Evolutionary conservation across 2,888 invertebrate genomes (phyloP), one percentile per base, ranked within the genome.

Genomic region (Muschampia plurimacula): DNA sequence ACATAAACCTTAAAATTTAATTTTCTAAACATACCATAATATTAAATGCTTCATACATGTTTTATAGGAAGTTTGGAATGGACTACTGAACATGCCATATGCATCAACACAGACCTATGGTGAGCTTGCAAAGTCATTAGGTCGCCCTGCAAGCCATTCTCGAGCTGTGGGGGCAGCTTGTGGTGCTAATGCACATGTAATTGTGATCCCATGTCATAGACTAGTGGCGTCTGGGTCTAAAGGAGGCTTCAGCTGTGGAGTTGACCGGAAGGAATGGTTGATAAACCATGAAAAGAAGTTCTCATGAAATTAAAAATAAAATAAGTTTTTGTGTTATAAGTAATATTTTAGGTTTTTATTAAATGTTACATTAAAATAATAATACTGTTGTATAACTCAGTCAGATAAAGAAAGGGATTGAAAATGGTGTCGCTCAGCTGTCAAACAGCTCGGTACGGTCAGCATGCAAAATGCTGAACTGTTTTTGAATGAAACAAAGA

Each of bases 241-340:
- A 70, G 93, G 93, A 52, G 96, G 95, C 4, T 96, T 94, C 79
- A 95, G 92, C 55, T 88, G 95, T 77, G 93, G 95, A 2, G 81
- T 93, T 15, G 93, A 95, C 39, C 92, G 95, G 77, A 95, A 95
- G 77, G 89, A 91, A 72, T 95, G 95, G 95, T 81, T 96, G 65
- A 83, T 95, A 73, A 82, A 93, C 57, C 89, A 89, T 83, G 94
- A 94, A 80, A 85, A 87, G 36, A 89, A 89, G 71, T 77, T 81
- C 82, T 69, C 70, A 49, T 74, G 8, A 57, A 2, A 60, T 36
- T n/a, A 6, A 9, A 71, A 71, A 65, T 65, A 59, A 71, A 65
- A 71, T 59, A 65, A 65, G 22, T 7, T 41, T 9, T 57, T 55
- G 15, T 63, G n/a, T 64, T 41, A 55, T 57, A 64, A 55, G 41